Conservation (phyloP, 1,140 invertebrate species). For the Aphidius gifuensis region DNA sequence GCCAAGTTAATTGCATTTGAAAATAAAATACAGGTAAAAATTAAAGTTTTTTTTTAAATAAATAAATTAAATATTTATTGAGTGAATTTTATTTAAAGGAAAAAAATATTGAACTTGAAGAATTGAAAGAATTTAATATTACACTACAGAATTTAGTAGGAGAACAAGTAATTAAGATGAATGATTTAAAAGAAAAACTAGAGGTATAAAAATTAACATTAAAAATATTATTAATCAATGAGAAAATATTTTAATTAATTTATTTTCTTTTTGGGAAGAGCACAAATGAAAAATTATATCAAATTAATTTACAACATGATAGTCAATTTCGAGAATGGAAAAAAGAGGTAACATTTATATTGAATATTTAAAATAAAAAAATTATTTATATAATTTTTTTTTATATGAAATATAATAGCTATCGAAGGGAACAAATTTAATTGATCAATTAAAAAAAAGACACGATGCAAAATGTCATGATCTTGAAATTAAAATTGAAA, state of each 20-base stretch:
- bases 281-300: no score
- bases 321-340: no score
- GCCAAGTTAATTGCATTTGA: conserved; percentile 40
- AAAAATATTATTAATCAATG: no score
- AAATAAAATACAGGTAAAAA: conserved; percentile 33
- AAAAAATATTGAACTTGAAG: conserved; percentile 36
- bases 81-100: conserved; percentile 23
- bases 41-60: not conserved
- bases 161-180: conserved; percentile 6
- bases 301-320: no score
- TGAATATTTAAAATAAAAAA: no score
- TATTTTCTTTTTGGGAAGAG: no score
- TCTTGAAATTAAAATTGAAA: conserved; percentile 1
- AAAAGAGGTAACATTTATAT: no score
- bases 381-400: no score
- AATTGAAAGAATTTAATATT: conserved; percentile 26
- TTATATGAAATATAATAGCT: not conserved
- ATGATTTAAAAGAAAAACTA: conserved; percentile 9
- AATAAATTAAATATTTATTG: conserved; percentile 5
- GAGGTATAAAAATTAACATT: not conserved
- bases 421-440: conserved; percentile 6
- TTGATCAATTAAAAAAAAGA: conserved; percentile 14
- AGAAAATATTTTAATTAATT: not conserved
- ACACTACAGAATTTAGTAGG: conserved; percentile 21
- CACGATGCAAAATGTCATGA: conserved; percentile 8